Conservation (phyloP, 1,140 invertebrate genomes). For the Lepidurus apus region DNA sequence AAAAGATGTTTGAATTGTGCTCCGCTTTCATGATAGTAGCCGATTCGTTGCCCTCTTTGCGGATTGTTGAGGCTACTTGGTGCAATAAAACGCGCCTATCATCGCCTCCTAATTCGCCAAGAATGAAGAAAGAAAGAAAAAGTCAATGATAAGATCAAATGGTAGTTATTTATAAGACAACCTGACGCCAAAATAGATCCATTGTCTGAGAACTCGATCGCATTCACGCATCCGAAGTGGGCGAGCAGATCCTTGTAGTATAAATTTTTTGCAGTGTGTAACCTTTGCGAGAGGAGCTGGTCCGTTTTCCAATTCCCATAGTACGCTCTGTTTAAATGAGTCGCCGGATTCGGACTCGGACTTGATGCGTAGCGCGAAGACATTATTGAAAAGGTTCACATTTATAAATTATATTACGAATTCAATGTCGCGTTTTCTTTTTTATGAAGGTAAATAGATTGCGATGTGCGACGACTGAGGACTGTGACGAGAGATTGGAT, state of each 20-base stretch:
- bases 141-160: constrained; percentile 29
- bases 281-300: neutral
- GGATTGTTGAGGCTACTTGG: constrained; percentile 71
- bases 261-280: constrained; percentile 51
- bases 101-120: constrained; percentile 69
- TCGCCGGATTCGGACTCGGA: neutral
- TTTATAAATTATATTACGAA: neutral
- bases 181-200: constrained; percentile 82
- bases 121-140: constrained; percentile 34
- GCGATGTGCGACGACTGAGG: neutral
- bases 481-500: neutral
- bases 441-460: neutral
- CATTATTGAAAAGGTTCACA: neutral
- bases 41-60: constrained; percentile 49
- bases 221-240: constrained; percentile 94
- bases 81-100: constrained; percentile 83
- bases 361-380: neutral
- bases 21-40: constrained; percentile 69
- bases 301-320: neutral
- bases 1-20: constrained; percentile 90
- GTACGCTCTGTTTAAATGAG: neutral
- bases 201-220: constrained; percentile 85
- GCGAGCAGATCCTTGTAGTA: constrained; percentile 77
- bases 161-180: constrained; percentile 45
- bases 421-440: neutral